These are phyloP conservation scores for Spongilla lacustris DNA, from an alignment of 37 sponge, comb jelly and placozoan genomes.

Conservation along the genomic window DNA sequence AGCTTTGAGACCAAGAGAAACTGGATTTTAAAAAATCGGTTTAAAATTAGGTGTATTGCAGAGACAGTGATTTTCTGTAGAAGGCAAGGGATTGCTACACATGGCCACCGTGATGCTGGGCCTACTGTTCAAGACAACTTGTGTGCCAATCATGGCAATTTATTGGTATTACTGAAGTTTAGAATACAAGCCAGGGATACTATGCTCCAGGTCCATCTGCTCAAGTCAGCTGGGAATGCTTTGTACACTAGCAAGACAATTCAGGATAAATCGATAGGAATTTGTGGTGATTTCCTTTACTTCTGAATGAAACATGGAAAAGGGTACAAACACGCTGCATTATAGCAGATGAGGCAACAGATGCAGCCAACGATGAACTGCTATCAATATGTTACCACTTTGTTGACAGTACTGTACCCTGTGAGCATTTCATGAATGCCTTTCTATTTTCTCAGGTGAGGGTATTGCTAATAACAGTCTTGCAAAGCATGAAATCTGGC, in stretches of 20 bases:
- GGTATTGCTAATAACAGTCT: constrained; percentile 30
- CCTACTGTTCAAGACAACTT: neutral
- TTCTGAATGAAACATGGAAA: constrained; percentile 32
- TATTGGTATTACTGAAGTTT: constrained; percentile 49
- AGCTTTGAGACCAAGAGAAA: neutral
- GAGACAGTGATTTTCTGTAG: constrained; percentile 50
- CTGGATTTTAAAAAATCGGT: constrained; percentile 34
- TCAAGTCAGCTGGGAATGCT: constrained; percentile 41
- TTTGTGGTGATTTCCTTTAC: constrained; percentile 57
- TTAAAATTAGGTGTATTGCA: constrained; percentile 44
- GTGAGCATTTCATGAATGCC: constrained; percentile 31
- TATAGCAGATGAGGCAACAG: constrained; percentile 59
- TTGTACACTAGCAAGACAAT: constrained; percentile 52
- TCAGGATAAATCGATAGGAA: constrained; percentile 61
- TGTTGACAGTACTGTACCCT: constrained; percentile 18
- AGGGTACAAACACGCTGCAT: constrained; percentile 16
- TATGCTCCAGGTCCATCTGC: constrained; percentile 45
- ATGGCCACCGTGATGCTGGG: constrained; percentile 54
- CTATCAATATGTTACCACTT: constrained; percentile 36
- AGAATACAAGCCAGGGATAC: constrained; percentile 50
- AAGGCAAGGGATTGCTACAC: constrained; percentile 52
- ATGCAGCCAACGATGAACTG: constrained; percentile 51
- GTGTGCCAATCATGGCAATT: constrained; percentile 57
- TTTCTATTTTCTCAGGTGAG: constrained; percentile 26
- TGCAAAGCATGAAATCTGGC: constrained; percentile 18